phyloP scores from a whole-genome alignment of 2,113 vertebrate species.

The Anhinga rufa region DNA sequence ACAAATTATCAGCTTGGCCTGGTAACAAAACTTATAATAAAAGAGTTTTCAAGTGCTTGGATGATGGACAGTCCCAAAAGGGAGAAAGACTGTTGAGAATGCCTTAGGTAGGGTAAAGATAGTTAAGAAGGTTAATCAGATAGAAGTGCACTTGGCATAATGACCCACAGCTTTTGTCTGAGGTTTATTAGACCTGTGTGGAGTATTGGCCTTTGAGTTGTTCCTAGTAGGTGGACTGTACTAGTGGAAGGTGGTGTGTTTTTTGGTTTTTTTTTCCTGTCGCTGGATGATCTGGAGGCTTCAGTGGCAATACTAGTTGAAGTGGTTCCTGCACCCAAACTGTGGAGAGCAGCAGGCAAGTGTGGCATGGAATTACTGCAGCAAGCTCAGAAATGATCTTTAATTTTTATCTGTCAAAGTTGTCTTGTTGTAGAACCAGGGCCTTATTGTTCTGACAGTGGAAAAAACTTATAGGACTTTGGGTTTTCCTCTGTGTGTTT shows the following conservation, averaged over 20 bases:
- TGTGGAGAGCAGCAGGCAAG: neutral
- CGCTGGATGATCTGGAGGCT: neutral
- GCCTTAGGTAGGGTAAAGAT: neutral
- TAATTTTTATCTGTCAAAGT: neutral
- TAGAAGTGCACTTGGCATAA: neutral
- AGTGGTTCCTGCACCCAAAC: neutral
- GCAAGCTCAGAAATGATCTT: neutral
- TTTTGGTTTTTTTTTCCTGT: neutral
- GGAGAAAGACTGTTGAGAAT: neutral
- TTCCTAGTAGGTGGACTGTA: neutral
- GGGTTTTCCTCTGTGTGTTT: neutral
- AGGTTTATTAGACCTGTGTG: neutral
- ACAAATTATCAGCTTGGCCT: neutral
- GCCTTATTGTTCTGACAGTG: neutral
- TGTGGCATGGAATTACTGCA: neutral
- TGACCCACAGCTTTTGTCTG: neutral
- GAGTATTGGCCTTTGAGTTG: neutral
- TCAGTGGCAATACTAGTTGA: neutral
- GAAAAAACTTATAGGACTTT: neutral
- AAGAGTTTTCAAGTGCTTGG: neutral
- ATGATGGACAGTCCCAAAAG: neutral
- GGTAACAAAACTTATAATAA: neutral
- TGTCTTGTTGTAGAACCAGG: neutral
- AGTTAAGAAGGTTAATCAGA: neutral
- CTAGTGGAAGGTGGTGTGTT: neutral